These are phyloP conservation scores for Glyptemys insculpta DNA, from an alignment of 2,797 vertebrate genomes.

Conservation along the genomic window DNA sequence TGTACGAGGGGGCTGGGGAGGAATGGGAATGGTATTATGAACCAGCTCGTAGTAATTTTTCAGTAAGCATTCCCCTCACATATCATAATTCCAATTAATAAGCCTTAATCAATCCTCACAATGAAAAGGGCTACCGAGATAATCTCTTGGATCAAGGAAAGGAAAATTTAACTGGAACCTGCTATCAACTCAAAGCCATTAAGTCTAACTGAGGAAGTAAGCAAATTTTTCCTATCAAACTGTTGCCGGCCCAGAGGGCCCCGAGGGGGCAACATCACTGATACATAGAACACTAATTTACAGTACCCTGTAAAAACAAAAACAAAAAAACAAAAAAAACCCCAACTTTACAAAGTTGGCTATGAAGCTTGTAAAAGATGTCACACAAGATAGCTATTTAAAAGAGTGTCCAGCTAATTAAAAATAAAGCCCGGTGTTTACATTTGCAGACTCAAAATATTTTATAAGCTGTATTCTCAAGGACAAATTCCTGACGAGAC, in stretches of 20 bases:
- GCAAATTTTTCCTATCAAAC: slow-evolving; percentile 50
- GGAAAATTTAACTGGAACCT: not conserved
- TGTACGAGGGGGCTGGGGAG: not conserved
- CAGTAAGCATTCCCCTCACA: not conserved
- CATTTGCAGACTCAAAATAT: not conserved
- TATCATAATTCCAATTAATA: not conserved
- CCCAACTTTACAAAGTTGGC: not conserved
- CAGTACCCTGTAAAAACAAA: not conserved
- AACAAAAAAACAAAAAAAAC: not conserved
- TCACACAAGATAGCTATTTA: not conserved
- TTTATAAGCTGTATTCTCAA: not conserved
- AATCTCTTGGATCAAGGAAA: not conserved
- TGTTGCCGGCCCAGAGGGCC: too few relatives aligned
- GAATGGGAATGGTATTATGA: not conserved
- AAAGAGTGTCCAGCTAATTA: slow-evolving; percentile 48
- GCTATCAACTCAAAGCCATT: not conserved
- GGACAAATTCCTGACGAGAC: not conserved
- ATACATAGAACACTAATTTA: not conserved
- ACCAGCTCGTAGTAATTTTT: fast-evolving
- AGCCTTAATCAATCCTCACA: not conserved
- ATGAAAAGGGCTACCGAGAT: not conserved
- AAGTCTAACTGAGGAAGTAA: not conserved
- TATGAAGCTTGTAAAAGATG: not conserved
- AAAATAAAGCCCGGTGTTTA: not conserved
- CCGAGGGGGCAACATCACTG: too few relatives aligned